phyloP scores from a whole-genome alignment of 2,888 invertebrate species.

The Achlya flavicornis region DNA sequence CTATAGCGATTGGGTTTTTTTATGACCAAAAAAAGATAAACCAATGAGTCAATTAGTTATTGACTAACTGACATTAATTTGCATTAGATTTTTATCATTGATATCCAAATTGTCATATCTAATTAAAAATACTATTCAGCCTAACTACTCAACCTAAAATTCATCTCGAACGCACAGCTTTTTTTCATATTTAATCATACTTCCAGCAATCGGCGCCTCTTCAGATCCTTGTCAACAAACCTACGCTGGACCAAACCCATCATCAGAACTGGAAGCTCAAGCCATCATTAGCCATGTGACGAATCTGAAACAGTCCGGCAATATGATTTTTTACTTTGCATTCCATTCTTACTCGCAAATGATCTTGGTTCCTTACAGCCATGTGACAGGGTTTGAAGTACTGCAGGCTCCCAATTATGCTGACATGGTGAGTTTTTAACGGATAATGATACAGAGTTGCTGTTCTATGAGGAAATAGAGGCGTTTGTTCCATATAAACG shows the following conservation, averaged over 20 bases:
- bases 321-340: constrained; percentile 74
- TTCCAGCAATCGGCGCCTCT: constrained; percentile 66
- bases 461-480: too few species aligned
- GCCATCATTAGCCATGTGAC: constrained; percentile 62
- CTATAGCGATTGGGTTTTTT: too few species aligned
- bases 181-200: background rate
- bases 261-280: constrained; percentile 80
- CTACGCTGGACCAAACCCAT: constrained; percentile 74
- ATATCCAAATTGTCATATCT: too few species aligned
- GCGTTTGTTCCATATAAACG: too few species aligned
- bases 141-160: background rate
- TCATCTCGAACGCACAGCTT: background rate
- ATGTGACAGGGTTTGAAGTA: constrained; percentile 47
- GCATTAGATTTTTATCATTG: too few species aligned
- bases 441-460: too few species aligned
- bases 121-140: too few species aligned
- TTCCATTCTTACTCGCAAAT: constrained; percentile 84
- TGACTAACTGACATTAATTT: too few species aligned
- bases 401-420: constrained; percentile 59
- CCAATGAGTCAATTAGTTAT: background rate
- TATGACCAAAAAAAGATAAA: background rate
- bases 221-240: constrained; percentile 71
- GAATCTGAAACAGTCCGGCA: constrained; percentile 41
- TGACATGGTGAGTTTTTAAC: constrained; percentile 53
- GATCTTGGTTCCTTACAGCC: constrained; percentile 75